Evolutionary conservation across 1,140 invertebrate species (phyloP), one percentile per base, ranked within the genome.

Genomic region (Chymomyza costata): DNA sequence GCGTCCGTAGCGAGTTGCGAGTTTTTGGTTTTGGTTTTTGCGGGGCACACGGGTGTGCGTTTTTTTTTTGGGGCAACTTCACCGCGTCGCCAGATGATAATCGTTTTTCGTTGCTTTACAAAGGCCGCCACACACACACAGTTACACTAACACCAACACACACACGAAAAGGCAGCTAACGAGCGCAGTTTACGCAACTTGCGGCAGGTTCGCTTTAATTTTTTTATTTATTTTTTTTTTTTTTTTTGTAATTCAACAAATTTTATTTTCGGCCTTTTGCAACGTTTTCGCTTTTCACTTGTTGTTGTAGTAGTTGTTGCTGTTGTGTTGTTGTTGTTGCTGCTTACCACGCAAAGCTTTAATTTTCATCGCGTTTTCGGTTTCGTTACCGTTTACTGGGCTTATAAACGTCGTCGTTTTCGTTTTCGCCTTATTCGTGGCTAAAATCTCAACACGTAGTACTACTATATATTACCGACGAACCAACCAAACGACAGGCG

Each of bases 301-400:
- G 11, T n/a, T 17, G 2, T 30, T 5, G 50, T 25, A 49, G 21
- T 8, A 5, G 21, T 35, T 69, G 49, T 66, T 32, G 41, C 15
- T 54, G 28, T 43, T 43, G 14, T 16, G 38, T 39, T 28, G 32
- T 40, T 44, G 37, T 73, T 80, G 73, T 68, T 68, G 56, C 53
- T 45, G 61, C 81, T 68, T 53, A 74, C 74, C 73, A 80, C 73
- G 74, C 73, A 80, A 81, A 58, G 74, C 73, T 80, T 80, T 80
- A 80, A 80, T 80, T 80, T 78, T 60, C 68, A 80, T 73, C 64
- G 68, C 73, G 74, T 81, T 73, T 70, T 55, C 18, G n/a, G n/a
- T n/a, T 28, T 16, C 43, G 45, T 60, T 61, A 25, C n/a, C n/a
- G n/a, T n/a, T n/a, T n/a, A n/a, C n/a, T n/a, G n/a, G n/a, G n/a